Evolutionary conservation across 2,888 invertebrate genomes (phyloP).

Genomic region (Nomada ferruginata): DNA sequence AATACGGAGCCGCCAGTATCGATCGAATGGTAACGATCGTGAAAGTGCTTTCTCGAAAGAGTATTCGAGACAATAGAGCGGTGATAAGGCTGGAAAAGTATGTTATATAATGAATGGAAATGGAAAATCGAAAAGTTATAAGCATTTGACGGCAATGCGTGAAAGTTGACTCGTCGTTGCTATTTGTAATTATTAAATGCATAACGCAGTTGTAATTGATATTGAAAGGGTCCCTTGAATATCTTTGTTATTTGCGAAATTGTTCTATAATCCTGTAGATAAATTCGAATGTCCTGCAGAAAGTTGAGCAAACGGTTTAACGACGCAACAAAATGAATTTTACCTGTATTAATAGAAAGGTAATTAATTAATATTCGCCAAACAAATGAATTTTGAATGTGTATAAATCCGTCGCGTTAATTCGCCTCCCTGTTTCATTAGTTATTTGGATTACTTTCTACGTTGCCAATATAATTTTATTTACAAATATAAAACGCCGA

Average conservation of each 20-base stretch:
- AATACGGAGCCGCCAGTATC: conserved; percentile 24
- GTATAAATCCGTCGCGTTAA: not conserved
- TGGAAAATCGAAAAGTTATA: not conserved
- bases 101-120: not conserved
- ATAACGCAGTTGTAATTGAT: no score
- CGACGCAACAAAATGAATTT: conserved; percentile 7
- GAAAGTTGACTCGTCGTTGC: no score
- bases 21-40: conserved; percentile 27
- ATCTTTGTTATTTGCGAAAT: not conserved
- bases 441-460: conserved; percentile 19
- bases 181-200: no score
- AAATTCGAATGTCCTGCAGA: not conserved
- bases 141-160: no score
- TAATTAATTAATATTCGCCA: conserved; percentile 1
- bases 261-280: not conserved
- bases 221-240: no score
- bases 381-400: conserved; percentile 12
- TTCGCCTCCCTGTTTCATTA: not conserved
- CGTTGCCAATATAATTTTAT: conserved; percentile 18
- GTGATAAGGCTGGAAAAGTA: not conserved
- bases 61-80: not conserved
- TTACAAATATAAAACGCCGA: no score
- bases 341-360: not conserved
- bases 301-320: conserved; percentile 9
- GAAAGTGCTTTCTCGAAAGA: conserved; percentile 17